These are phyloP conservation scores for Elephas maximus DNA, from an alignment of 2,113 vertebrate genomes.

Conservation along the genomic window DNA sequence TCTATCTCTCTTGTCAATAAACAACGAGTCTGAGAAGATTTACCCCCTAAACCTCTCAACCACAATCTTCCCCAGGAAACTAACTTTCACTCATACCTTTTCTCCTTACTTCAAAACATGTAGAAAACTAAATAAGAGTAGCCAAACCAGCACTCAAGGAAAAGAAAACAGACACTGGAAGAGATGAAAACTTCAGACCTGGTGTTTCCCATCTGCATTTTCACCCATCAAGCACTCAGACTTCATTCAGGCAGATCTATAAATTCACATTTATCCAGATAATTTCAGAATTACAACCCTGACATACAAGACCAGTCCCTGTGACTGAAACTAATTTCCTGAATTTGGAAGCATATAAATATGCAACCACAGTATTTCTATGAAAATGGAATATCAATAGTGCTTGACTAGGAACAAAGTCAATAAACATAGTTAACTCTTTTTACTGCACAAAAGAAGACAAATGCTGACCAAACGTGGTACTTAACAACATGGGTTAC, in stretches of 20 bases:
- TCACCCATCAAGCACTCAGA: neutral
- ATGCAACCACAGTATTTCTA: neutral
- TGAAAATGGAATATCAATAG: neutral
- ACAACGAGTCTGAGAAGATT: neutral
- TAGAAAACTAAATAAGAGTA: neutral
- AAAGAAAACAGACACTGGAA: neutral
- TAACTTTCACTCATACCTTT: neutral
- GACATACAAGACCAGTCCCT: neutral
- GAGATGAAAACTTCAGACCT: neutral
- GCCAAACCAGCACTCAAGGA: neutral
- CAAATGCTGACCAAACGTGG: neutral
- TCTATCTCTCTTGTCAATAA: neutral
- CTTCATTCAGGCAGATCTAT: neutral
- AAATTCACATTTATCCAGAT: neutral
- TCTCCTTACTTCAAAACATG: constrained; percentile 38
- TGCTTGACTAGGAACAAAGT: neutral
- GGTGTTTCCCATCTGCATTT: neutral
- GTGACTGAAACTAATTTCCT: neutral
- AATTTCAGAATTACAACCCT: neutral
- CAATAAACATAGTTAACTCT: neutral
- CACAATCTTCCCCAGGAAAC: neutral
- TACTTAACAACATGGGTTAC: neutral
- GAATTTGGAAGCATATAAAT: neutral
- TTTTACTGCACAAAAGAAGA: neutral
- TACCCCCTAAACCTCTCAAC: no score